phyloP scores from a whole-genome alignment of 2,888 invertebrate genomes.

The Lasioglossum malachurum region DNA sequence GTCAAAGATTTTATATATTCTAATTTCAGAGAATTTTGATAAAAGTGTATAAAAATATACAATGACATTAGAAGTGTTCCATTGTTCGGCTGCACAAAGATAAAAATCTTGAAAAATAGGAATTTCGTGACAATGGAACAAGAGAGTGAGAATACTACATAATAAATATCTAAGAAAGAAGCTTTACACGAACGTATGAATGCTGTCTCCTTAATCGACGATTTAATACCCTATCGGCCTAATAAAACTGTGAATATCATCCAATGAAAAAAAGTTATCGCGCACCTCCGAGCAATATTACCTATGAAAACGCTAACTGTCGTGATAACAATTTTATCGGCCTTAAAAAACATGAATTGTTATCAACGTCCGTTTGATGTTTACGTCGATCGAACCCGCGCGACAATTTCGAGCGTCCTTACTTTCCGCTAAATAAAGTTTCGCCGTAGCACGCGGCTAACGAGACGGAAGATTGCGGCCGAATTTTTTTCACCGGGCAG shows the following conservation, averaged over 20 bases:
- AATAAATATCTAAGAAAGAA: background rate
- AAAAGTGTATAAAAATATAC: background rate
- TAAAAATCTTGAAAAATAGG: background rate
- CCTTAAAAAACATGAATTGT: background rate
- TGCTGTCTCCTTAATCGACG: background rate
- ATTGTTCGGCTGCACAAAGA: background rate
- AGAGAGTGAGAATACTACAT: background rate
- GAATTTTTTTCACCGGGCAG: constrained; percentile 16
- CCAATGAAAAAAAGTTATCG: background rate
- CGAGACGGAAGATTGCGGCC: constrained; percentile 49
- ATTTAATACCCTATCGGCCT: background rate
- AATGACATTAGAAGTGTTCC: no score
- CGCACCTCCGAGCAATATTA: background rate
- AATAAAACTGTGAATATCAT: background rate
- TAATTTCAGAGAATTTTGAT: background rate
- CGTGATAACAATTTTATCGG: background rate
- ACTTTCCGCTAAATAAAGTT: constrained; percentile 46
- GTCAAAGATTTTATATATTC: no score
- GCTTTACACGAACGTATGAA: background rate
- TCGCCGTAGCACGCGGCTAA: constrained; percentile 21
- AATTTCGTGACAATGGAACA: background rate
- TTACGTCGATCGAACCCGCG: background rate
- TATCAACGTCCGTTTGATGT: background rate
- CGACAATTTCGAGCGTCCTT: background rate
- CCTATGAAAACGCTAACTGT: background rate